These are phyloP conservation scores for Onchidella celtica DNA, from an alignment of 2,888 invertebrate genomes.

Conservation along the genomic window DNA sequence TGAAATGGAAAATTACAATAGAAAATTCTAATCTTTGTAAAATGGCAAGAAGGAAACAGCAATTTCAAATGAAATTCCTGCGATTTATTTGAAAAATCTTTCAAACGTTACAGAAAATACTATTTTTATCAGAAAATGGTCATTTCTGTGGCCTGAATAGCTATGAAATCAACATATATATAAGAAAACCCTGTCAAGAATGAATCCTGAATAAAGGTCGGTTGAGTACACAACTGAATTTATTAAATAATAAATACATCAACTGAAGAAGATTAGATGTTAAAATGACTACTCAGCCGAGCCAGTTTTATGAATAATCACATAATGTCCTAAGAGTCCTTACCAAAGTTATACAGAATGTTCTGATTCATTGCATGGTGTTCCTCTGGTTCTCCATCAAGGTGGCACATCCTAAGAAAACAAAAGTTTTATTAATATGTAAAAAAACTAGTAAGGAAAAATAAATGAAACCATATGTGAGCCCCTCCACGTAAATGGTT, in stretches of 20 bases:
- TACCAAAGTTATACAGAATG: constrained; percentile 74
- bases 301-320: too few species aligned
- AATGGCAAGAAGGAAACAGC: not conserved
- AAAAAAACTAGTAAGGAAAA: too few species aligned
- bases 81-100: not conserved
- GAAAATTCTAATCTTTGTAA: too few species aligned
- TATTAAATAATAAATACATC: too few species aligned
- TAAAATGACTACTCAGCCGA: too few species aligned
- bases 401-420: constrained; percentile 68
- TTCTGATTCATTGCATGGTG: constrained; percentile 74
- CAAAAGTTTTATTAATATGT: not conserved
- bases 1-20: too few species aligned
- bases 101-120: not conserved
- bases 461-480: too few species aligned
- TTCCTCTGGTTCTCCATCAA: constrained; percentile 70
- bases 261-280: too few species aligned
- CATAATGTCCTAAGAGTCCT: not conserved
- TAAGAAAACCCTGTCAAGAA: not conserved
- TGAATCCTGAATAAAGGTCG: not conserved
- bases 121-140: not conserved
- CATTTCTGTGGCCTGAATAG: not conserved
- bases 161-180: too few species aligned
- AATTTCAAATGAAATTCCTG: too few species aligned
- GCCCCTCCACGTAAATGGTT: too few species aligned
- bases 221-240: too few species aligned